Base-by-base conservation (phyloP, 2,797 vertebrate species). In the Todus mexicanus region DNA sequence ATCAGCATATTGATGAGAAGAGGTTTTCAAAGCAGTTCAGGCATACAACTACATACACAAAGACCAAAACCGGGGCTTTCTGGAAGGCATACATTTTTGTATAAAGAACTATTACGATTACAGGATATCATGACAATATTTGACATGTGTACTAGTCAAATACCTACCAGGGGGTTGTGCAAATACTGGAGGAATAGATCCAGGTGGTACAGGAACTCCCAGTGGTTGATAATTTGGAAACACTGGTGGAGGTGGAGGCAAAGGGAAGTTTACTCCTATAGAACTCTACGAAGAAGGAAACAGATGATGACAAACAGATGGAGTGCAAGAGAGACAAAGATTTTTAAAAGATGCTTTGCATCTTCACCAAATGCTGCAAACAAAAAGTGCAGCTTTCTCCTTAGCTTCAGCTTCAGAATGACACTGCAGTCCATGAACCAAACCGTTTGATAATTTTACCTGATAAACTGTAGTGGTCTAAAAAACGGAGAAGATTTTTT, bases 391-490 rank as follows among this genome's bases (percentile, higher is more conserved):
- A 15, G 99, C 99, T 92, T 98, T 99, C 96, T 99, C 99, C 97
- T 99, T 99, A 72, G 99, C 99, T 85, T 99, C 99, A 37, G 97
- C 98, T 97, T 99, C 99, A 15, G 98, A 98, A 83, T 98, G 99
- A 96, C 99, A 99, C 94, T 98, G 99, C 1, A 99, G 99, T 11
- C 99, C 99, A 2, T 98, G 99, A 33, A 99, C 98, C 96, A 98
- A 93, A 64, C 99, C 99, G n/a, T 98, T 99, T 43, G 99, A 98
- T 90, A 99, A 96, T 84, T 99, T 99, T 83, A 99, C 98, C 93
- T 99, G 99, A 96, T 99, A 99, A 92, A 99, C 98, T 12, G 98
- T 98, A 75, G 98, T 96, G 75, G 98, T 98, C 99, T 99, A 84
- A 38, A 90, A 74, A 94, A 94, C 92, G 7, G 13, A 94, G 60